Base-by-base conservation (phyloP, 1,140 invertebrate species). In the Episyrphus balteatus region DNA sequence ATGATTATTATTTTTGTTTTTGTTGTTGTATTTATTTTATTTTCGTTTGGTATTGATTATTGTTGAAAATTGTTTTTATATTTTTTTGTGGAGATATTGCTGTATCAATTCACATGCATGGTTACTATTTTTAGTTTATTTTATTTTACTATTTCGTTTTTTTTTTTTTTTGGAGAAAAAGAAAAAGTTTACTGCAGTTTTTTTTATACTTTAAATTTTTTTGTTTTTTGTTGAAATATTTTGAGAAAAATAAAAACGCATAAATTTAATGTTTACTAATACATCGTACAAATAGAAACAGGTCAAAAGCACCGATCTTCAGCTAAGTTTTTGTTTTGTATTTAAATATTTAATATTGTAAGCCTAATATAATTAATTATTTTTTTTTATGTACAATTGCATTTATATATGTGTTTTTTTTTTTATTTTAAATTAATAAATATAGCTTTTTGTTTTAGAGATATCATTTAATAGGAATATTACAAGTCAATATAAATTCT, bases 231-330 rank as follows among this genome's bases (percentile, higher is more conserved):
- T n/a, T n/a, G n/a, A n/a, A n/a, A n/a, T 31, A 36, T 17, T n/a
- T 46, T 38, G 10, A 37, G 18, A 41, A 40, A 47, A 41, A 39
- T 41, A 51, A 62, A 59, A 62, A 62, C 57, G 59, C 62, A 62
- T 62, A 57, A 55, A 53, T 49, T 58, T 57, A 52, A 51, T 62
- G 57, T 56, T 52, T 59, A 43, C 51, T 62, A 62, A 54, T 59
- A 54, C 49, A 43, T 42, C 60, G 59, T 60, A 66, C 63, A 66
- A 66, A 66, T 54, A 59, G 61, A 64, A 64, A 61, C 63, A 64
- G 61, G 63, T 66, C 60, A 66, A 64, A 66, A 66, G 63, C 63
- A 66, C 63, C 63, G 63, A 66, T 66, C 64, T 66, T 66, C 63
- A 66, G 63, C 63, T 66, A 62, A 64, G 55, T 59, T 63, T 49